These are phyloP conservation scores for Meloidogyne chitwoodi DNA, from an alignment of 1,140 invertebrate genomes.

Conservation along the genomic window DNA sequence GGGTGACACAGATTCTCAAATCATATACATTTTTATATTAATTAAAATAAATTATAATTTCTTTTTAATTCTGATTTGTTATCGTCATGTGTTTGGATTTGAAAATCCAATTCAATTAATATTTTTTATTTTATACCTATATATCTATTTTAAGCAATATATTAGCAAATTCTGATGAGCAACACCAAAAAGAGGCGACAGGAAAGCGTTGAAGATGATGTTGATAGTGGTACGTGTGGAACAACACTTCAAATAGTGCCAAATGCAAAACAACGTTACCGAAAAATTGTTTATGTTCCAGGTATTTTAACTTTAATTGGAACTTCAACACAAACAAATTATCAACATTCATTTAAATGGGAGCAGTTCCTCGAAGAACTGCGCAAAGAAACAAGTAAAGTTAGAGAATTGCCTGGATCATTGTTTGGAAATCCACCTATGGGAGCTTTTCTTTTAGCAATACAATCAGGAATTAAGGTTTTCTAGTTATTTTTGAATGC, in stretches of 20 bases:
- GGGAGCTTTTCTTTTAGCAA: slow-evolving; percentile 17
- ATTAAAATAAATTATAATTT: too few species aligned
- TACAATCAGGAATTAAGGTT: slow-evolving; percentile 10
- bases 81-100: too few species aligned
- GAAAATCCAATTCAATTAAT: too few species aligned
- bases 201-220: neutral
- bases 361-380: neutral
- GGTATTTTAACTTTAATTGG: neutral
- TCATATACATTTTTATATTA: too few species aligned
- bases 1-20: too few species aligned
- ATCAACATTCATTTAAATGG: slow-evolving; percentile 6
- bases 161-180: neutral
- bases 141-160: too few species aligned
- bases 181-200: neutral
- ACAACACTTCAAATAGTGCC: neutral
- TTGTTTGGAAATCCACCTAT: slow-evolving; percentile 18
- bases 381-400: neutral
- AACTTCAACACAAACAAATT: neutral
- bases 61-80: too few species aligned
- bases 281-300: neutral
- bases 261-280: neutral
- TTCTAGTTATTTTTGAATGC: neutral
- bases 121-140: too few species aligned
- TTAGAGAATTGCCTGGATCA: slow-evolving; percentile 6
- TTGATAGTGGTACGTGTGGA: too few species aligned